These are phyloP conservation scores for Rhamphomyia laevipes DNA, from an alignment of 2,888 invertebrate genomes.

Conservation along the genomic window DNA sequence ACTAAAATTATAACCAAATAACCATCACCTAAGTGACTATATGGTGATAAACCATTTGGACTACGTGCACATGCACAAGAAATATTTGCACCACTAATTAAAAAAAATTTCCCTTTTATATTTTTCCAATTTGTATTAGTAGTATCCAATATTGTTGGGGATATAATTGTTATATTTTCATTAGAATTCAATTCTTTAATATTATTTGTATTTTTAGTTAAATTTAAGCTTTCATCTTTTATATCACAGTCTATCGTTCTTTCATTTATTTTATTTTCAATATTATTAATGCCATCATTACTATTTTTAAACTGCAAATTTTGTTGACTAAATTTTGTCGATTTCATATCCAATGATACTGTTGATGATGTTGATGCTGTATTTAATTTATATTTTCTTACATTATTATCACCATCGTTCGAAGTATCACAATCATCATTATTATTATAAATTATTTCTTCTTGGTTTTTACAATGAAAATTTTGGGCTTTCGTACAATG, in stretches of 20 bases:
- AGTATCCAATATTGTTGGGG: conserved; percentile 7
- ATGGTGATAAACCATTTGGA: conserved; percentile 66
- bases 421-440: not conserved
- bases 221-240: not conserved
- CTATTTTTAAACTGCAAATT: not conserved
- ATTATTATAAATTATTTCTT: not conserved
- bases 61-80: conserved; percentile 63
- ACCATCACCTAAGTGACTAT: conserved; percentile 69
- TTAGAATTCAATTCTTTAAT: conserved; percentile 11
- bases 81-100: conserved; percentile 65
- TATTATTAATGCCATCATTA: conserved; percentile 1
- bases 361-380: conserved; percentile 12
- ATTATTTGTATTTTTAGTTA: conserved; percentile 6
- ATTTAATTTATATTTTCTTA: not conserved
- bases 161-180: conserved; percentile 6
- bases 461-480: not conserved
- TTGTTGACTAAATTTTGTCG: not conserved
- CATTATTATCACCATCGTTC: not conserved
- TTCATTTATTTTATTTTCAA: conserved; percentile 11
- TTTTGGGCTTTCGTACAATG: not conserved
- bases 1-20: conserved; percentile 65
- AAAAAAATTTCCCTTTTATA: conserved; percentile 59
- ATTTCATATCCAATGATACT: not conserved
- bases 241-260: conserved; percentile 8
- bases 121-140: conserved; percentile 42